Evolutionary conservation across 2,888 invertebrate species (phyloP), one percentile per base, ranked within the genome.

Genomic region (Ferrisia virgata): DNA sequence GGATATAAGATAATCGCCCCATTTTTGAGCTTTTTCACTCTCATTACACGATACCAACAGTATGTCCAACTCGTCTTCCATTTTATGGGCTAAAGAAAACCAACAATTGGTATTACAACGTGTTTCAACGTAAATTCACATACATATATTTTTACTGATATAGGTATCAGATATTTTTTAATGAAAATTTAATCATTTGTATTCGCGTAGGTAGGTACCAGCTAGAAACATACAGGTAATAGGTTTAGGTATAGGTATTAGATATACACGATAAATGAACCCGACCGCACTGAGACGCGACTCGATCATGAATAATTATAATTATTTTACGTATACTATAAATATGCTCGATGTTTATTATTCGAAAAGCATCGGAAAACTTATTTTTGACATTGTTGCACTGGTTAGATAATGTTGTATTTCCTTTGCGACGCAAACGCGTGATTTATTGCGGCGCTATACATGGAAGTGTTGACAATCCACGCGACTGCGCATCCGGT

Each of bases 1-100:
- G 84, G 93, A 93, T 79, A 93, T 92, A 86, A 95, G 92, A 89
- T 95, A 95, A 88, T 94, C 93, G 22, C 94, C 94, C 94, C 95
- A 94, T 82, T 94, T 89, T 31, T 92, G 91, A 85, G 95, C 94
- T 86, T 94, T 93, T 84, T 94, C 93, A 87, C 94, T 95, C 85
- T 92, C 92, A 85, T 93, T 93, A 87, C 94, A 93, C 88, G 94
- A 95, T 85, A 95, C 90, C 87, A 95, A 94, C 85, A 95, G 91
- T 86, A 95, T 94, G 88, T 95, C 95, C 89, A 95, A 94, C 92
- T 94, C 93, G 88, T 92, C 92, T 85, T 86, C 76, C 69, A 90
- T 76, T 76, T 76, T 76, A 36, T n/a, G 15, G n/a, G 28, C 72
- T 76, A 28, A 8, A 76, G 36, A 9, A 22, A 53, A 36, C 8